phyloP scores from a whole-genome alignment of 2,113 vertebrate genomes.

The Apodemus speciosus region DNA sequence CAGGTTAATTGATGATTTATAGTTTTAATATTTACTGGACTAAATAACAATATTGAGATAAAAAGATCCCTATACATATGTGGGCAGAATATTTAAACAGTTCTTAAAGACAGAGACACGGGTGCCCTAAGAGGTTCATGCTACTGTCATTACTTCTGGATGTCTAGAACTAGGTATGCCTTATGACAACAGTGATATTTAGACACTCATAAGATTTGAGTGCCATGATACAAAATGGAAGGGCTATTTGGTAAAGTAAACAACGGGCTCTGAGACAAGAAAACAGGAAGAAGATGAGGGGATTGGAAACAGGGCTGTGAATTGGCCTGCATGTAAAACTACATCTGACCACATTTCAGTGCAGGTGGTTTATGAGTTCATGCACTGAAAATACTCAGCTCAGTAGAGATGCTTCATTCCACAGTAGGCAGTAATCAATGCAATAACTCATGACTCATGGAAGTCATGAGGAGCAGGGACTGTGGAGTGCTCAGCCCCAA shows the following conservation, averaged over 20 bases:
- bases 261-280: neutral
- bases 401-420: neutral
- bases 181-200: neutral
- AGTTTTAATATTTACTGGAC: neutral
- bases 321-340: neutral
- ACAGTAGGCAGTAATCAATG: neutral
- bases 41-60: neutral
- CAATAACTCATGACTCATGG: neutral
- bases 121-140: neutral
- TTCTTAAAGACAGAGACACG: neutral
- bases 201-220: neutral
- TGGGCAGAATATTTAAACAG: neutral
- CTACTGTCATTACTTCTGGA: neutral
- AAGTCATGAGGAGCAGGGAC: neutral
- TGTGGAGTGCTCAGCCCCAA: neutral
- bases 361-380: neutral
- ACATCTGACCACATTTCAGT: neutral
- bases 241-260: neutral
- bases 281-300: neutral
- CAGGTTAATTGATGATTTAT: neutral
- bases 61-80: neutral
- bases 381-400: neutral
- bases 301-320: neutral
- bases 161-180: neutral
- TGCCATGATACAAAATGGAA: neutral